A percentile compares a stretch with the other conserved stretches of the same genome.
Evolutionary conservation across 1,140 invertebrate genomes (phyloP).

Genomic region (Adelges cooleyi): DNA sequence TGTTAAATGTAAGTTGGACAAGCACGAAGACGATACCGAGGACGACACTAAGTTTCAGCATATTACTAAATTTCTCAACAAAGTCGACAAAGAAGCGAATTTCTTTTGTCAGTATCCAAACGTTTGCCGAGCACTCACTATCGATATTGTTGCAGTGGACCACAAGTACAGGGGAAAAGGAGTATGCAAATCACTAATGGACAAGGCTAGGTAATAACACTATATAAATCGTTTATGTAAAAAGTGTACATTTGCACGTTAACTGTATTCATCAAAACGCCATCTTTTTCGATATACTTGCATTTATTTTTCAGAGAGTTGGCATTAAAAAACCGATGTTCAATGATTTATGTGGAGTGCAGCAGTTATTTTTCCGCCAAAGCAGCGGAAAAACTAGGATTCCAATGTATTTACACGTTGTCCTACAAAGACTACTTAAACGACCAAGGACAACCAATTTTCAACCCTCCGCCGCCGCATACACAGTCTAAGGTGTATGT

Average conservation of each 20-base stretch:
- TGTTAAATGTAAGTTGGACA: constrained; percentile 28
- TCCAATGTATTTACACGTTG: constrained; percentile 49
- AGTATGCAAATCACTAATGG: constrained; percentile 50
- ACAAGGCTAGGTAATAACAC: constrained; percentile 52
- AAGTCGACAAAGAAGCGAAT: constrained; percentile 45
- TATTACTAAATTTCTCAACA: constrained; percentile 48
- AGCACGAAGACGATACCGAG: constrained; percentile 6
- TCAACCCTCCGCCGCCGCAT: constrained; percentile 48
- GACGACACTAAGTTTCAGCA: constrained; percentile 37
- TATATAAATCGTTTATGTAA: too few relatives aligned
- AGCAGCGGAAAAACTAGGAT: constrained; percentile 53
- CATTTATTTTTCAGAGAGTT: constrained; percentile 50
- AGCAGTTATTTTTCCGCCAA: constrained; percentile 58
- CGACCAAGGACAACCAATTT: constrained; percentile 44
- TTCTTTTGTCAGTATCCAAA: constrained; percentile 45
- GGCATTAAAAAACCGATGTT: constrained; percentile 42
- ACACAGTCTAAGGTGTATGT: constrained; percentile 33
- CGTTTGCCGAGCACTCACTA: constrained; percentile 45
- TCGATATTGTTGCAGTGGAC: constrained; percentile 55
- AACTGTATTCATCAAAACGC: too few relatives aligned
- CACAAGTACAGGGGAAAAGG: constrained; percentile 50
- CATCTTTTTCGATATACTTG: too few relatives aligned
- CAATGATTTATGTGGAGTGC: constrained; percentile 48
- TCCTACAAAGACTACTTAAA: constrained; percentile 52
- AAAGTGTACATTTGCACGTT: too few relatives aligned